Percentiles rank a stretch among this genome's conserved stretches.
These are phyloP conservation scores for Rhinoderma darwinii DNA, from an alignment of 2,113 vertebrate genomes.

Conservation along the genomic window DNA sequence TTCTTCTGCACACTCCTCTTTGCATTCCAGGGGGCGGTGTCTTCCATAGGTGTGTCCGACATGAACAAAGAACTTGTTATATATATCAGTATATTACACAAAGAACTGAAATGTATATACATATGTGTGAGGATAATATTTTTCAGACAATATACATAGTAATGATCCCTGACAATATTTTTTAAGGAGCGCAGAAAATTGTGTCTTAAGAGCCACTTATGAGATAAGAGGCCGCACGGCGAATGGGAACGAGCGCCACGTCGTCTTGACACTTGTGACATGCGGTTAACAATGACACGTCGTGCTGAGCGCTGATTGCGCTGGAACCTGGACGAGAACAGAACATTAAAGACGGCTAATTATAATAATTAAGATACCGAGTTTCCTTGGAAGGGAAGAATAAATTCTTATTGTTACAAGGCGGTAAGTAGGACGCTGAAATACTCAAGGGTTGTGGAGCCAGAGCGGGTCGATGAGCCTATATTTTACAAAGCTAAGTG, in stretches of 20 bases:
- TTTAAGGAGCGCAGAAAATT: constrained; percentile 20
- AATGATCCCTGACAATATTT: too few relatives aligned
- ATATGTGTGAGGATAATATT: too few relatives aligned
- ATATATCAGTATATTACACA: too few relatives aligned
- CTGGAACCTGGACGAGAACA: background rate
- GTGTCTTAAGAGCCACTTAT: constrained; percentile 19
- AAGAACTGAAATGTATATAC: too few relatives aligned
- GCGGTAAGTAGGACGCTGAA: background rate
- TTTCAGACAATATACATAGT: too few relatives aligned
- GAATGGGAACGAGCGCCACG: background rate
- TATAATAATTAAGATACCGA: background rate
- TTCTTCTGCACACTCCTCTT: too few relatives aligned
- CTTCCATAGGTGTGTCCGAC: too few relatives aligned
- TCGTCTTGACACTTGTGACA: background rate
- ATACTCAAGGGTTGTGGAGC: background rate
- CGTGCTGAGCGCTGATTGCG: background rate
- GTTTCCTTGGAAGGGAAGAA: background rate
- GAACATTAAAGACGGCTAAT: background rate
- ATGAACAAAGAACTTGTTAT: too few relatives aligned
- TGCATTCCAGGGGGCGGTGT: too few relatives aligned
- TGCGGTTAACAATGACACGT: background rate
- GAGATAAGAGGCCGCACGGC: background rate
- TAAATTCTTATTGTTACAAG: background rate
- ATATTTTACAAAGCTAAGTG: background rate
- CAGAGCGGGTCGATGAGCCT: background rate